These are phyloP conservation scores for Phylloscopus trochiloides DNA, from an alignment of 2,113 vertebrate species.

Conservation along the genomic window DNA sequence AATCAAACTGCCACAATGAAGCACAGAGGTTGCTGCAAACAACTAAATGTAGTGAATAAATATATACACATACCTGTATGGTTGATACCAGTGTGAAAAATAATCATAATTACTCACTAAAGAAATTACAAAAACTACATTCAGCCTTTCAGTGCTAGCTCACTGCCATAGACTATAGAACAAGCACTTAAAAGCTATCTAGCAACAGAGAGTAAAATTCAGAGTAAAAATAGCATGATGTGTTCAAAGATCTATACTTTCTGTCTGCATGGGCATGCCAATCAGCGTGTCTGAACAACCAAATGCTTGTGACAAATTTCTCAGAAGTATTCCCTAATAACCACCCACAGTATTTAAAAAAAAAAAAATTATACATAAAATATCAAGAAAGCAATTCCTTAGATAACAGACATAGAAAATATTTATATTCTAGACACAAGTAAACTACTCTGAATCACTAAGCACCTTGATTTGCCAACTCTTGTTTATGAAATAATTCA, in stretches of 20 bases:
- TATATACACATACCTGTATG: accelerated
- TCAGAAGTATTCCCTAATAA: not conserved
- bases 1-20: not conserved
- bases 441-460: not conserved
- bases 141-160: not conserved
- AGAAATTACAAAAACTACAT: not conserved
- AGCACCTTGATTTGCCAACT: not conserved
- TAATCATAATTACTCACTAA: not conserved
- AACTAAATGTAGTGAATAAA: not conserved
- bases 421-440: not conserved
- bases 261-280: not conserved
- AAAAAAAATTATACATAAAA: not conserved
- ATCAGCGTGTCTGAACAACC: not conserved
- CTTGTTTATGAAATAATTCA: not conserved
- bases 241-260: not conserved
- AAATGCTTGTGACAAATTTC: not conserved
- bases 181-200: not conserved
- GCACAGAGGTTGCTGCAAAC: not conserved
- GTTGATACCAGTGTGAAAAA: not conserved
- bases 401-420: not conserved
- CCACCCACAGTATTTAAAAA: not conserved
- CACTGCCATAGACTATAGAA: accelerated
- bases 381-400: not conserved
- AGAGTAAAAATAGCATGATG: not conserved
- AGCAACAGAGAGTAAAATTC: not conserved